phyloP scores from a whole-genome alignment of 2,113 vertebrate genomes.

The Hystrix brachyura region DNA sequence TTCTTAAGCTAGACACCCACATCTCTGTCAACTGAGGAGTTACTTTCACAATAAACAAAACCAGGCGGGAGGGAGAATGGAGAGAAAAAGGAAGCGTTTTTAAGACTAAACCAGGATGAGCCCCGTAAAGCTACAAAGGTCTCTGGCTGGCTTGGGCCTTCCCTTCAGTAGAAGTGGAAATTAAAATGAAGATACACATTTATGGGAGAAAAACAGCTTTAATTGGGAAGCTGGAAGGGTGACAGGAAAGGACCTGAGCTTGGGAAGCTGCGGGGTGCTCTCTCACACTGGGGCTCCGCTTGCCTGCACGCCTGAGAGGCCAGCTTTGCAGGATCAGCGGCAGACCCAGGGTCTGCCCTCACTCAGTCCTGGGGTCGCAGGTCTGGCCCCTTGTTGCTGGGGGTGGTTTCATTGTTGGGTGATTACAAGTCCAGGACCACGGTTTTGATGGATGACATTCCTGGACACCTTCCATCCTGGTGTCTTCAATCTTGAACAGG shows the following conservation, averaged over 20 bases:
- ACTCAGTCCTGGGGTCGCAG: neutral
- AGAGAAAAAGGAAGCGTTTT: conserved; percentile 14
- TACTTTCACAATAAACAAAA: neutral
- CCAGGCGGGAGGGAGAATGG: neutral
- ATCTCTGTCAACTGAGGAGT: neutral
- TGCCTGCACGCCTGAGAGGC: no score
- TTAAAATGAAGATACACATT: neutral
- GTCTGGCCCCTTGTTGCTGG: neutral
- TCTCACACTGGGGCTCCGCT: neutral
- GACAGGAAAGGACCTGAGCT: neutral
- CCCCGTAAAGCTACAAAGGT: neutral
- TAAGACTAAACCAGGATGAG: neutral
- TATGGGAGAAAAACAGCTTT: neutral
- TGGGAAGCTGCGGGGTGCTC: neutral
- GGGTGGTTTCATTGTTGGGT: neutral
- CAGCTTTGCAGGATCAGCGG: neutral
- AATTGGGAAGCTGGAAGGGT: neutral
- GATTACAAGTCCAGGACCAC: neutral
- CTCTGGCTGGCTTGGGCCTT: neutral
- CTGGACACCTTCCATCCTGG: neutral
- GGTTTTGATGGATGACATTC: neutral
- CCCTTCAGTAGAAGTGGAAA: neutral
- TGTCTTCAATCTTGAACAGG: no score
- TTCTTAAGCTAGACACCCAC: neutral
- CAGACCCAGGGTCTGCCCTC: neutral